Conservation (phyloP, 1,140 invertebrate genomes). For the Lethrus apterus region DNA sequence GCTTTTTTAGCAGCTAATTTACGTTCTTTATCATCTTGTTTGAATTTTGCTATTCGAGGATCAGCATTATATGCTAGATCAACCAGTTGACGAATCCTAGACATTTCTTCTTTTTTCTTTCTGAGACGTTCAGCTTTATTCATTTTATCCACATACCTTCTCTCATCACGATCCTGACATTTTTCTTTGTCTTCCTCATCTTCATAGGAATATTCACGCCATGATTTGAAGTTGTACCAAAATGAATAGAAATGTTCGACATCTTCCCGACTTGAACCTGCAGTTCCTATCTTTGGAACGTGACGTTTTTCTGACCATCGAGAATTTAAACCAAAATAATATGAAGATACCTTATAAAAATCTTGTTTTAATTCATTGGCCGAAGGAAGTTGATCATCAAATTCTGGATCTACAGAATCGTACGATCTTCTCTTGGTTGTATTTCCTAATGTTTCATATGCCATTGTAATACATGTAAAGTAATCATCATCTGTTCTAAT, state of each 20-base stretch:
- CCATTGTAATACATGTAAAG: slow-evolving; percentile 98
- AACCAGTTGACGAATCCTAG: slow-evolving; percentile 78
- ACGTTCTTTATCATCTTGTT: slow-evolving; percentile 87
- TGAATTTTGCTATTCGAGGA: slow-evolving; percentile 85
- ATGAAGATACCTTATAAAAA: slow-evolving; percentile 73
- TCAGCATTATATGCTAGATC: slow-evolving; percentile 92
- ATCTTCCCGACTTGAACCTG: slow-evolving; percentile 58
- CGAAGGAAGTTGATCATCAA: slow-evolving; percentile 83
- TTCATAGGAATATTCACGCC: slow-evolving; percentile 98
- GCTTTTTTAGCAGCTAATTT: slow-evolving; percentile 85
- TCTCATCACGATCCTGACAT: slow-evolving; percentile 90
- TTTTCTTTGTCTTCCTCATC: slow-evolving; percentile 99
- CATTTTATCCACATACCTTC: slow-evolving; percentile 96
- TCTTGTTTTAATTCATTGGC: slow-evolving; percentile 69
- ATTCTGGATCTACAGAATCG: slow-evolving; percentile 92
- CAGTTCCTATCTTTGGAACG: slow-evolving; percentile 78
- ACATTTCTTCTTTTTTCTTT: slow-evolving; percentile 94
- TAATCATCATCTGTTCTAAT: slow-evolving; percentile 86
- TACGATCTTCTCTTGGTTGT: slow-evolving; percentile 76
- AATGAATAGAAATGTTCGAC: slow-evolving; percentile 84
- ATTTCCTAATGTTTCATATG: slow-evolving; percentile 85
- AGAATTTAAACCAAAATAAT: slow-evolving; percentile 78
- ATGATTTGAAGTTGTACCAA: slow-evolving; percentile 98
- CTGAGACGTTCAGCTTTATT: slow-evolving; percentile 88
- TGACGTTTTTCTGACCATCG: slow-evolving; percentile 87